Conservation (phyloP, 2,888 invertebrate species). For the Campoplex capitator region DNA sequence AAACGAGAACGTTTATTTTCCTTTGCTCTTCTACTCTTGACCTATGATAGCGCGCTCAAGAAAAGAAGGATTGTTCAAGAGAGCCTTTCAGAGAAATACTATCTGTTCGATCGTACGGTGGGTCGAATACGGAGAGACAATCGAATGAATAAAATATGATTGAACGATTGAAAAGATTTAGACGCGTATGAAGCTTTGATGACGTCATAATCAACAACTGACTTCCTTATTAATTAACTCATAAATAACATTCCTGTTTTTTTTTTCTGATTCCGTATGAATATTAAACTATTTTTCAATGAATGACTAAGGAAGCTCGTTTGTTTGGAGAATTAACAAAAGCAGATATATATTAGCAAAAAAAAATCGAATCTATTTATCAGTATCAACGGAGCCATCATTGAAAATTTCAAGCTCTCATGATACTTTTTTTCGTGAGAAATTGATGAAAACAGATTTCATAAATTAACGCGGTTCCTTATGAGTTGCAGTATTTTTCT, state of each 20-base stretch:
- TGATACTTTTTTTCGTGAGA: too few species aligned
- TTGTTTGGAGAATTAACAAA: too few species aligned
- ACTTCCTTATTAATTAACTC: too few species aligned
- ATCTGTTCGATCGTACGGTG: background rate
- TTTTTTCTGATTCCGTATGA: background rate
- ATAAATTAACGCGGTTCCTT: too few species aligned
- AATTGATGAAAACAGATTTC: too few species aligned
- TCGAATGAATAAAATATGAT: slow-evolving; percentile 7
- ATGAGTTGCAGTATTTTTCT: too few species aligned
- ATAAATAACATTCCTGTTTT: background rate
- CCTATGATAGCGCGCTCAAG: slow-evolving; percentile 17
- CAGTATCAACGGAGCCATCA: too few species aligned
- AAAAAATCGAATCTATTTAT: too few species aligned
- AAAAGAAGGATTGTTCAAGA: background rate
- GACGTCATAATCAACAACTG: background rate
- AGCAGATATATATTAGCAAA: too few species aligned
- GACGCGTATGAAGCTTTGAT: background rate
- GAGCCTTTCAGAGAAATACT: slow-evolving; percentile 3
- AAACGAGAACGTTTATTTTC: slow-evolving; percentile 31
- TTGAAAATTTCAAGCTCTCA: too few species aligned
- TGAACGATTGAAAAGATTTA: too few species aligned
- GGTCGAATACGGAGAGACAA: background rate
- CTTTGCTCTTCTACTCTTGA: slow-evolving; percentile 27
- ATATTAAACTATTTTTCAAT: background rate
- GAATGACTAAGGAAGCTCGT: background rate